Evolutionary conservation across 2,888 invertebrate species (phyloP).

Genomic region (Polymixis lichenea): DNA sequence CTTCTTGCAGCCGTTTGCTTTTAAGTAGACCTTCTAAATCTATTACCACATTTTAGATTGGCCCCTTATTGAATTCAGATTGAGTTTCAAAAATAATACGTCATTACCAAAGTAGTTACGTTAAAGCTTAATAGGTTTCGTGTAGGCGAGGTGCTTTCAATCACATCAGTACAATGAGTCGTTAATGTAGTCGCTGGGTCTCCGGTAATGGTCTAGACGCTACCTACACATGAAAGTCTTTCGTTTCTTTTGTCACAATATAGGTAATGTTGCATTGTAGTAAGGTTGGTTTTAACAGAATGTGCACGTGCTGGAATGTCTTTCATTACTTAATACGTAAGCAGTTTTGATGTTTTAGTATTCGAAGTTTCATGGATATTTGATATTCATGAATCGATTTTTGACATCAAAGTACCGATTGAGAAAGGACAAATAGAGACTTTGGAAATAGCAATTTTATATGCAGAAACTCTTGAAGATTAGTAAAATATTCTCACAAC

Average conservation of each 20-base stretch:
- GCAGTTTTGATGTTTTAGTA: not conserved
- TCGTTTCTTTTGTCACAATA: slow-evolving; percentile 62
- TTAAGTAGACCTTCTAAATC: slow-evolving; percentile 12
- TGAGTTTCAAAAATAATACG: slow-evolving; percentile 62
- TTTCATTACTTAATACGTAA: not conserved
- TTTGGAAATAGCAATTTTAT: not conserved
- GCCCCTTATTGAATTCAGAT: slow-evolving; percentile 52
- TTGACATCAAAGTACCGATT: not conserved
- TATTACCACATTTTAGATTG: slow-evolving; percentile 16
- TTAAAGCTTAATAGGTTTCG: slow-evolving; percentile 73
- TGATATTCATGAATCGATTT: not conserved
- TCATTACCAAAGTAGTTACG: slow-evolving; percentile 70
- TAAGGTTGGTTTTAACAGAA: slow-evolving; percentile 12
- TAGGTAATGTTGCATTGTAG: slow-evolving; percentile 42
- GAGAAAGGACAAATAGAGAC: too few relatives aligned
- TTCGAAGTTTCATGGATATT: not conserved
- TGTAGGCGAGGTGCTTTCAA: slow-evolving; percentile 81
- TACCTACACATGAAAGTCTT: slow-evolving; percentile 75
- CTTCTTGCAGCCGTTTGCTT: not conserved
- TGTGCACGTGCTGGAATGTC: slow-evolving; percentile 4
- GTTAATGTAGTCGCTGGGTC: slow-evolving; percentile 76
- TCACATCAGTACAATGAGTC: slow-evolving; percentile 80
- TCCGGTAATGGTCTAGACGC: slow-evolving; percentile 72
- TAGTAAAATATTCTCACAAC: slow-evolving; percentile 8
- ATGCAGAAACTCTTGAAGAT: not conserved